Evolutionary conservation across 2,888 invertebrate species (phyloP).

Genomic region (Agrotis exclamationis): DNA sequence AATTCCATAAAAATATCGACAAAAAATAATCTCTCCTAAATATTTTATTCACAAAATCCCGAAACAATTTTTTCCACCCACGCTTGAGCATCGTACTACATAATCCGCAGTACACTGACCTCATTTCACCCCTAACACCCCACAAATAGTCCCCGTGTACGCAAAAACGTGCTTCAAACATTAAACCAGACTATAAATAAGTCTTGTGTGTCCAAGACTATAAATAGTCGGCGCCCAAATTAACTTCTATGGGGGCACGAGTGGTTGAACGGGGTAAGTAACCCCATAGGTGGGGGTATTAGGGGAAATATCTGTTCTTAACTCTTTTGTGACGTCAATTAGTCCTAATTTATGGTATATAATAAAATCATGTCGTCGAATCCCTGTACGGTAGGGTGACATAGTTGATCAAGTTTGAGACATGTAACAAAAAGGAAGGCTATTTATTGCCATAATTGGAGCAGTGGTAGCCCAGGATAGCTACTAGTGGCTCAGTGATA

Average conservation of each 20-base stretch:
- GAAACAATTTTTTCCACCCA: constrained; percentile 18
- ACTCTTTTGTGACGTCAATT: constrained; percentile 41
- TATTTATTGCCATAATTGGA: too few species aligned
- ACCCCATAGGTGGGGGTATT: constrained; percentile 12
- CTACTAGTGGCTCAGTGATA: too few species aligned
- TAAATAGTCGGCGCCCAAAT: constrained; percentile 38
- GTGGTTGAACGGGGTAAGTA: constrained; percentile 23
- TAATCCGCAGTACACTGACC: constrained; percentile 23
- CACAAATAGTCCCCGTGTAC: constrained; percentile 17
- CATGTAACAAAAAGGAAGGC: too few species aligned
- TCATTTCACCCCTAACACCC: constrained; percentile 16
- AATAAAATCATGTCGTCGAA: too few species aligned
- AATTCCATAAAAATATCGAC: neutral
- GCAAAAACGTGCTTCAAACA: constrained; percentile 20
- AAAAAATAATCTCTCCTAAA: constrained; percentile 8
- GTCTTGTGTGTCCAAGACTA: constrained; percentile 10
- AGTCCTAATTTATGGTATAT: neutral
- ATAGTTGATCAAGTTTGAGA: too few species aligned
- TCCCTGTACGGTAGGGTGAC: too few species aligned
- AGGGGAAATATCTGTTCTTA: constrained; percentile 3
- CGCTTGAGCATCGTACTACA: constrained; percentile 21
- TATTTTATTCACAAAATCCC: neutral
- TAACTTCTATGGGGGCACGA: constrained; percentile 32
- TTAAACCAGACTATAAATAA: constrained; percentile 38
- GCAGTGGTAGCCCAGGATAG: too few species aligned